phyloP scores from a whole-genome alignment of 2,888 invertebrate species.

The Drosophila borborema region DNA sequence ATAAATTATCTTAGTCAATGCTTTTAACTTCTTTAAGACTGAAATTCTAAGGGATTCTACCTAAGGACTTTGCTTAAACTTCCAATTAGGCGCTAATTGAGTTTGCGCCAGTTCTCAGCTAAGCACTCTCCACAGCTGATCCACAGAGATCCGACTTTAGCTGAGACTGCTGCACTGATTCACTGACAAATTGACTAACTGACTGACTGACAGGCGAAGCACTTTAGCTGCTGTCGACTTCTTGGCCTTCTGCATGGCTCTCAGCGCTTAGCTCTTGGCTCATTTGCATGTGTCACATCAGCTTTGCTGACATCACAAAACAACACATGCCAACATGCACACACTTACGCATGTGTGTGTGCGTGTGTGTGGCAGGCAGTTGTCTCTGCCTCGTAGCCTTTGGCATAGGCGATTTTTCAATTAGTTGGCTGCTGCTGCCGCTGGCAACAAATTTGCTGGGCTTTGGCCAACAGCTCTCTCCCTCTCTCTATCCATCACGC shows the following conservation, averaged over 20 bases:
- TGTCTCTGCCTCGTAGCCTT: conserved; percentile 31
- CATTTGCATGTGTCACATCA: conserved; percentile 77
- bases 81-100: not conserved
- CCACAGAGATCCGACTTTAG: not conserved
- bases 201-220: conserved; percentile 30
- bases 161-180: conserved; percentile 5
- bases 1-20: not conserved
- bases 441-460: conserved; percentile 62
- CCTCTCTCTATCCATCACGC: not conserved
- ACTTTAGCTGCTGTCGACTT: conserved; percentile 46
- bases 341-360: conserved; percentile 11
- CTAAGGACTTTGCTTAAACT: not conserved
- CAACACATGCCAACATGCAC: conserved; percentile 41
- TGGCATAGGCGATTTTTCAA: conserved; percentile 74
- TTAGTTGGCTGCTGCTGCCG: conserved; percentile 59
- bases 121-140: not conserved
- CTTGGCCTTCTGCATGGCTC: conserved; percentile 24
- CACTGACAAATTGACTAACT: not conserved
- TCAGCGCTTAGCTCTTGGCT: conserved; percentile 39
- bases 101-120: not conserved
- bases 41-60: not conserved
- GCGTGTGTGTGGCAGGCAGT: conserved; percentile 16
- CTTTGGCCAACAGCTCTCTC: conserved; percentile 44
- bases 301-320: conserved; percentile 58
- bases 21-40: not conserved